These are phyloP conservation scores for Microtus pennsylvanicus DNA, from an alignment of 2,113 vertebrate genomes.

Conservation along the genomic window DNA sequence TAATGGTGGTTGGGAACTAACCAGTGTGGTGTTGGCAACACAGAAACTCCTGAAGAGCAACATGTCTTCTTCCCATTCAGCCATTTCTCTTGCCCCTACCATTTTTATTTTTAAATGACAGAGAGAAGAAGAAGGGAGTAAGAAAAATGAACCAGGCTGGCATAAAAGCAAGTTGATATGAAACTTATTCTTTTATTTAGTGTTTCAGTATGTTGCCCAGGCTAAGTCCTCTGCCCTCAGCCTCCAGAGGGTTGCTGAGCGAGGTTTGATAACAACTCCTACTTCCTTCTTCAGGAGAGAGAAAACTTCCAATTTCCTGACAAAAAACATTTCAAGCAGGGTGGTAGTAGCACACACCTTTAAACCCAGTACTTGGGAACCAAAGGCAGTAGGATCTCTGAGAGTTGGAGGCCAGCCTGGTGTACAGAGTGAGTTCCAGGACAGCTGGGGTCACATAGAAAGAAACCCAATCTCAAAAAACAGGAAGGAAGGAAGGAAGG, in stretches of 20 bases:
- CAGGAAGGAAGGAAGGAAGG: not conserved
- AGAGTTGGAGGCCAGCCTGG: not conserved
- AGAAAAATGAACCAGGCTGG: not conserved
- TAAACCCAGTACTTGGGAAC: not conserved
- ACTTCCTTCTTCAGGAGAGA: not conserved
- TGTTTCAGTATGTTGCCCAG: not conserved
- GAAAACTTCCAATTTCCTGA: not conserved
- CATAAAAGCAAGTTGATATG: not conserved
- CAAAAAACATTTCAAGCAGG: not conserved
- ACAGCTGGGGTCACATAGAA: not conserved
- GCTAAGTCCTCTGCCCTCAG: not conserved
- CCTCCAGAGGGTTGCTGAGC: not conserved
- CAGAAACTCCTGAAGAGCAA: too few species aligned
- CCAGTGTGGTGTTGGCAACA: not conserved
- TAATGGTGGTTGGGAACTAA: not conserved
- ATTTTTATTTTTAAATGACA: not conserved
- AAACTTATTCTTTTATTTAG: not conserved
- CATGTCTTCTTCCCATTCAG: not conserved
- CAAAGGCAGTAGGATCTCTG: not conserved
- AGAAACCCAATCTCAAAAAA: not conserved
- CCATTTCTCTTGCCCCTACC: not conserved
- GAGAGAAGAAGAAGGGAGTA: not conserved
- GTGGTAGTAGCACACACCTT: not conserved
- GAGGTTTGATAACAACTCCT: fast-evolving
- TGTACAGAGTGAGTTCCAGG: not conserved